These are phyloP conservation scores for Rhopalosiphum padi DNA, from an alignment of 1,140 invertebrate species.

Conservation along the genomic window DNA sequence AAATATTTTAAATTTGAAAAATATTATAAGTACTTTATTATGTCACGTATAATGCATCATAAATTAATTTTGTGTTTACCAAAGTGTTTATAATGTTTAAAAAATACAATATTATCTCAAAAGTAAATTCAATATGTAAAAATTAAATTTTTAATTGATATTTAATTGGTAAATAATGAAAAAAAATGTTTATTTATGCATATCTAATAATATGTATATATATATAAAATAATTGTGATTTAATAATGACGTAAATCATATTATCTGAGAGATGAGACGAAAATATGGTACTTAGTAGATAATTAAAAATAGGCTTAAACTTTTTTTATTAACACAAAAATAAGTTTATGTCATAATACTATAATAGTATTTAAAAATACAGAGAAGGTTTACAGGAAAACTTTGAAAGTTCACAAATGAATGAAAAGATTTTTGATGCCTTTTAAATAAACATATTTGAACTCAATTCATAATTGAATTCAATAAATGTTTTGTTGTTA, in stretches of 20 bases:
- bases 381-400: neutral
- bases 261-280: neutral
- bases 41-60: neutral
- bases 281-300: neutral
- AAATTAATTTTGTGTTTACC: neutral
- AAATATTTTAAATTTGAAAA: neutral
- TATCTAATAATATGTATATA: neutral
- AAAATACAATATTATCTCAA: neutral
- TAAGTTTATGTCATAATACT: neutral
- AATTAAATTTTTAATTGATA: neutral
- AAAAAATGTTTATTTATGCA: neutral
- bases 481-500: neutral
- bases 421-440: neutral
- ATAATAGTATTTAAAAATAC: neutral
- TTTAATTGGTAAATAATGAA: neutral
- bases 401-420: neutral
- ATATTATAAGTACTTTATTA: neutral
- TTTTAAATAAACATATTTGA: neutral
- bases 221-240: neutral
- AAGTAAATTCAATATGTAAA: neutral
- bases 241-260: neutral
- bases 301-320: neutral
- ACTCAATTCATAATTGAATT: neutral
- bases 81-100: neutral
- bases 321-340: neutral